Conservation (phyloP, 2,888 invertebrate genomes). For the Trypoxylon attenuatum region DNA sequence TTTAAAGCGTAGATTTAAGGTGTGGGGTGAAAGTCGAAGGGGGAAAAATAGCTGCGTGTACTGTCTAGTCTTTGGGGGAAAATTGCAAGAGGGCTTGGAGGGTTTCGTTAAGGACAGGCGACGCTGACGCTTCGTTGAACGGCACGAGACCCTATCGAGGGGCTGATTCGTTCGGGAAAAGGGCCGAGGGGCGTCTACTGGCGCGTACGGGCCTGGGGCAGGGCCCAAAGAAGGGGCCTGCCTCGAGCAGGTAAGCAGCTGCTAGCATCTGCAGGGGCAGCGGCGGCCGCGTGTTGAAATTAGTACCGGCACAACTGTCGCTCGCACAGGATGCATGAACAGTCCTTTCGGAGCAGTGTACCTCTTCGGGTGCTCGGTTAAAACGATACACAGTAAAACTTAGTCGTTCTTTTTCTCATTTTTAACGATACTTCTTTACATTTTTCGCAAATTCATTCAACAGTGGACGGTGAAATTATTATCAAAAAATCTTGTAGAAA, state of each 20-base stretch:
- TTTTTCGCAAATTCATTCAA: too few species aligned
- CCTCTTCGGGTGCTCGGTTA: neutral
- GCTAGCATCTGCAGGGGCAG: slow-evolving; percentile 58
- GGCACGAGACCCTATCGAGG: neutral
- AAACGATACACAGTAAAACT: too few species aligned
- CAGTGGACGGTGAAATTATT: too few species aligned
- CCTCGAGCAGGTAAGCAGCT: slow-evolving; percentile 67
- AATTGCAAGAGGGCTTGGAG: neutral
- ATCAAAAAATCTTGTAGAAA: too few species aligned
- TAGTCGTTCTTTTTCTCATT: too few species aligned
- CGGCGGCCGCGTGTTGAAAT: slow-evolving; percentile 66
- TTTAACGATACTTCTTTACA: too few species aligned
- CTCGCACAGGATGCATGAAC: slow-evolving; percentile 64
- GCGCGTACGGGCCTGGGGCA: slow-evolving; percentile 33
- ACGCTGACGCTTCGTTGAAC: too few species aligned
- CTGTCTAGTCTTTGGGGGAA: neutral
- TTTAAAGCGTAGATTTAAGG: too few species aligned
- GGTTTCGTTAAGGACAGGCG: neutral
- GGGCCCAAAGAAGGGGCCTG: slow-evolving; percentile 44
- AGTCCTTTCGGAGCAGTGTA: slow-evolving; percentile 19
- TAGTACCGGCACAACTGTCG: slow-evolving; percentile 74
- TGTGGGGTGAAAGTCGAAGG: too few species aligned
- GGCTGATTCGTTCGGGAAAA: neutral
- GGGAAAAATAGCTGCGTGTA: too few species aligned
- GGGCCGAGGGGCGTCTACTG: slow-evolving; percentile 3